Base-by-base conservation (phyloP, 2,888 invertebrate genomes). In the Drosophila kambysellisi region DNA sequence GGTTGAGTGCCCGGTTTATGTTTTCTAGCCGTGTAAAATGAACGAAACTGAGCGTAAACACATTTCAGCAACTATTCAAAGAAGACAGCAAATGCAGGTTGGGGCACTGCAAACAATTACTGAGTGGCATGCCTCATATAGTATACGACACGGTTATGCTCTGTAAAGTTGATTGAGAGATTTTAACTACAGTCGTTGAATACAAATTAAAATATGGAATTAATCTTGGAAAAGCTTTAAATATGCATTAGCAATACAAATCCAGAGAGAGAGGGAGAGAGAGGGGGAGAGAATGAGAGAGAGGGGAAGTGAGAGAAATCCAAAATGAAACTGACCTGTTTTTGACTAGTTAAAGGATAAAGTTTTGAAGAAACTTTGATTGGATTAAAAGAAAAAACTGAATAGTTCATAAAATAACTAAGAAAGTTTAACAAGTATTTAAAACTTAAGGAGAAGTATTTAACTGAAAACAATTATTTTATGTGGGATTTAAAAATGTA, bases 41-140 rank as follows among this genome's bases (percentile, higher is more conserved):
- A 35, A 76, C 81, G 75, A 84, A 87, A 82, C 89, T 88, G 70
- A 85, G 82, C 84, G 84, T 87, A 82, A 85, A 85, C 72, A 85
- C 68, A 89, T 87, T 89, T 87, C 88, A 87, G 70, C 88, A 76
- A 65, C 56, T 50, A 69, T 62, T 62, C 11, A 15, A 54, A 37
- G 35, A n/a, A 53, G 56, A 66, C 9, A 29, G 62, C 79, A 57
- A 79, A 58, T 48, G 60, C 64, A 39, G 57, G 53, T 64, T 32
- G 37, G 17, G 33, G 20, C 11, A 53, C 29, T 41, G 25, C 35
- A 58, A 35, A 37, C 41, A 48, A 52, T 67, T 57, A 39, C 25
- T 20, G 1, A 11, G 12, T 30, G 20, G 30, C 0, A 32, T 12
- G 48, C 35, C 32, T 12, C 53, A 52, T 25, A 35, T 4, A 46